These are phyloP conservation scores for Chunga burmeisteri DNA, from an alignment of 2,113 vertebrate genomes.

Conservation along the genomic window DNA sequence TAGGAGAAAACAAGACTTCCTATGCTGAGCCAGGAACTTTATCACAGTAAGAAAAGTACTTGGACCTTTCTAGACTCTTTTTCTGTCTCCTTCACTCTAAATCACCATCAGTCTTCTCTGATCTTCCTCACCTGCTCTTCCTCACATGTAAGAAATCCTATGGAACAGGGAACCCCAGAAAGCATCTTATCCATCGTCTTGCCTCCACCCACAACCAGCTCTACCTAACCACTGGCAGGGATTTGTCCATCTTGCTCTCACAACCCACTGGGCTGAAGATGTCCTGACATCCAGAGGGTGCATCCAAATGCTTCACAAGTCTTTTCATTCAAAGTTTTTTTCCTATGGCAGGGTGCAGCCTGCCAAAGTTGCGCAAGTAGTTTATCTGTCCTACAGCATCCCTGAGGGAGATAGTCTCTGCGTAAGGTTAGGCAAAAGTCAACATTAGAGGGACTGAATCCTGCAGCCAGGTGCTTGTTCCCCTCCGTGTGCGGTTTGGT, in stretches of 20 bases:
- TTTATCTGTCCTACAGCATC: neutral
- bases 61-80: neutral
- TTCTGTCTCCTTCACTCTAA: neutral
- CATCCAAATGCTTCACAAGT: neutral
- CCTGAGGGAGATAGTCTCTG: neutral
- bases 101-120: neutral
- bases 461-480: neutral
- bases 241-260: neutral
- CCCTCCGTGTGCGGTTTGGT: neutral
- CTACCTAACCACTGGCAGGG: too few species aligned
- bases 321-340: too few species aligned
- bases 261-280: neutral
- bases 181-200: too few species aligned
- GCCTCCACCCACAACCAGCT: neutral
- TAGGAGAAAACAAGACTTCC: neutral
- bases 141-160: neutral
- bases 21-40: neutral
- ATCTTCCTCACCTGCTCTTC: neutral
- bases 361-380: neutral
- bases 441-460: neutral
- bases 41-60: neutral
- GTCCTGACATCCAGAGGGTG: neutral
- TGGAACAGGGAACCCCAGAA: neutral
- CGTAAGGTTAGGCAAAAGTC: neutral
- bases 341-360: neutral